Evolutionary conservation across 1,140 invertebrate species (phyloP).

Genomic region (Drosophila kepulauana): DNA sequence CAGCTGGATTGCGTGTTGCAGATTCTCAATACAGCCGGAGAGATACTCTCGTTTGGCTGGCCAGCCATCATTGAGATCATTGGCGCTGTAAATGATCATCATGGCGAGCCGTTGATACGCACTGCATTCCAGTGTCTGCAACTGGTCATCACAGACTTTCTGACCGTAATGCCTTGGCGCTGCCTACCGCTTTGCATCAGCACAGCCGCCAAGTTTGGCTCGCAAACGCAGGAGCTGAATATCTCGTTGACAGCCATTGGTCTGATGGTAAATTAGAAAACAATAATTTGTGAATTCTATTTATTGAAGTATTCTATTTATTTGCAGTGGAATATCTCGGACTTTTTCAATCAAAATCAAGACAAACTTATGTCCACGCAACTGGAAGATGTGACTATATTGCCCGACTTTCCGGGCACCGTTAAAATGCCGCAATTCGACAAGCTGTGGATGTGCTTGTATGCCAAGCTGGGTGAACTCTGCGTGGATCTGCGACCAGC

Average conservation of each 20-base stretch:
- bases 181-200: constrained; percentile 96
- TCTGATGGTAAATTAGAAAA: constrained; percentile 90
- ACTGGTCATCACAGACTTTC: constrained; percentile 98
- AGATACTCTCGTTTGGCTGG: constrained; percentile 96
- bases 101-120: constrained; percentile 96
- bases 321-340: constrained; percentile 97
- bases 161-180: constrained; percentile 94
- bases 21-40: constrained; percentile 96
- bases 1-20: constrained; percentile 98
- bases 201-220: constrained; percentile 97
- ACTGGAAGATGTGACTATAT: constrained; percentile 89
- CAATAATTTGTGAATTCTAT: background rate
- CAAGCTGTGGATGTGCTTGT: constrained; percentile 98
- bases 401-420: constrained; percentile 93
- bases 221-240: constrained; percentile 98
- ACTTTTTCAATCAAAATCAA: constrained; percentile 98
- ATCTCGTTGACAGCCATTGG: constrained; percentile 99
- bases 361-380: constrained; percentile 92
- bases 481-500: constrained; percentile 98
- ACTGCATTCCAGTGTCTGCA: constrained; percentile 98
- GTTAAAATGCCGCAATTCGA: constrained; percentile 96
- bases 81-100: constrained; percentile 96
- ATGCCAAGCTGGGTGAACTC: constrained; percentile 93
- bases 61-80: constrained; percentile 97
- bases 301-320: constrained; percentile 45